Evolutionary conservation across 2,797 vertebrate species (phyloP), one percentile per base, ranked within the genome.

Genomic region (Eulemur albifrons): DNA sequence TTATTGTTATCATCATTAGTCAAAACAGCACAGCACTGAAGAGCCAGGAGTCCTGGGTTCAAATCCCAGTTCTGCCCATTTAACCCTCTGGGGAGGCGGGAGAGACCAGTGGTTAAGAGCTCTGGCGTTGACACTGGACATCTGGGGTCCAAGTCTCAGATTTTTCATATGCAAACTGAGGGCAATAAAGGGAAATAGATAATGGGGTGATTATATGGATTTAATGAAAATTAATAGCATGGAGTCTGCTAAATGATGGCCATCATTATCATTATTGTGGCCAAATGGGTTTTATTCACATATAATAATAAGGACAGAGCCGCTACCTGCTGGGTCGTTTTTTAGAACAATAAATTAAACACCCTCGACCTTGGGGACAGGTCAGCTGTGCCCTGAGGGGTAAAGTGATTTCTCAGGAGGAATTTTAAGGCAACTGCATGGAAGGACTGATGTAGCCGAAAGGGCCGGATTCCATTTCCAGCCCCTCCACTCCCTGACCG

Each of bases 401-500:
- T 15, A 63, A 35, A 69, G 12, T 0, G 75, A 52, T 40, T 27
- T 81, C 69, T 52, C 2, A 0, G 27, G 5, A 61, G 57, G 70
- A 79, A 15, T 30, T 48, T 23, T 43, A 38, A 79, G 76, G 40
- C 27, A n/a, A 40, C 27, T 35, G 50, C 9, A 15, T 0, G 8
- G 18, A 35, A 57, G 59, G 73, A 17, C 17, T 3, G 57, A 32
- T 4, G 14, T 4, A 32, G 89, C 5, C 0, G 8, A 9, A 69
- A 92, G 70, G 63, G 13, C n/a, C 4, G 20, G 65, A n/a, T 14
- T 40, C 48, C 23, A 11, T 13, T 20, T 77, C 13, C 20, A 25
- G 81, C 0, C 18, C 40, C 32, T 70, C 70, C 82, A 1, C 3
- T 45, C 54, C 27, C 5, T 2, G 9, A 9, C 43, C 17, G 0